These are phyloP conservation scores for Drosophila mercatorum DNA, from an alignment of 2,888 invertebrate genomes.

Conservation along the genomic window DNA sequence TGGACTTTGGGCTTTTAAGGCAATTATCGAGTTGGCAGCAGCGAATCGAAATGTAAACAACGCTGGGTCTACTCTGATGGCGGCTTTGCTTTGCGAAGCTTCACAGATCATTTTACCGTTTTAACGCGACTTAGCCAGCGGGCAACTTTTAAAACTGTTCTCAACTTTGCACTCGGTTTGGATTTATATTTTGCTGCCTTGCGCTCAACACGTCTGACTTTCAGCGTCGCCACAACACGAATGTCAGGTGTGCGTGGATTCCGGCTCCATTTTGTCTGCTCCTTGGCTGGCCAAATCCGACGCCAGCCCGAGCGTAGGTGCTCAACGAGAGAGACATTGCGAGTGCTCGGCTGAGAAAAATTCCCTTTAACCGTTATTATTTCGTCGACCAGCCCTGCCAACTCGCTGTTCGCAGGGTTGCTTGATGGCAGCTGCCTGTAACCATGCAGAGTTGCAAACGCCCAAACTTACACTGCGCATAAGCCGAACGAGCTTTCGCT, in stretches of 20 bases:
- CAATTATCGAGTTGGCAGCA: constrained; percentile 35
- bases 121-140: constrained; percentile 51
- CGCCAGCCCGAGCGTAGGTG: constrained; percentile 36
- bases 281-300: constrained; percentile 32
- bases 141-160: constrained; percentile 51
- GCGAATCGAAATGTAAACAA: constrained; percentile 39
- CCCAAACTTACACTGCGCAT: constrained; percentile 43
- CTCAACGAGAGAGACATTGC: background rate
- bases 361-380: constrained; percentile 74
- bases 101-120: constrained; percentile 47
- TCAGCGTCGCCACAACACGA: constrained; percentile 80
- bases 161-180: constrained; percentile 58
- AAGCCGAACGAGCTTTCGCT: constrained; percentile 44
- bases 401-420: constrained; percentile 64
- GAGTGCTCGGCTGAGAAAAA: constrained; percentile 18
- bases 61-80: constrained; percentile 6
- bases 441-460: constrained; percentile 60
- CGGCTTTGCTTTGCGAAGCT: constrained; percentile 9
- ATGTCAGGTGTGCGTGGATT: constrained; percentile 81
- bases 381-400: constrained; percentile 55
- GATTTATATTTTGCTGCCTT: constrained; percentile 43
- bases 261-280: constrained; percentile 71
- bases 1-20: constrained; percentile 18
- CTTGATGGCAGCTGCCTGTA: constrained; percentile 7
- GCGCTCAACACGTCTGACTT: constrained; percentile 80